Conservation (phyloP, 2,797 vertebrate genomes). For the Poeciliopsis paucimaculata region DNA sequence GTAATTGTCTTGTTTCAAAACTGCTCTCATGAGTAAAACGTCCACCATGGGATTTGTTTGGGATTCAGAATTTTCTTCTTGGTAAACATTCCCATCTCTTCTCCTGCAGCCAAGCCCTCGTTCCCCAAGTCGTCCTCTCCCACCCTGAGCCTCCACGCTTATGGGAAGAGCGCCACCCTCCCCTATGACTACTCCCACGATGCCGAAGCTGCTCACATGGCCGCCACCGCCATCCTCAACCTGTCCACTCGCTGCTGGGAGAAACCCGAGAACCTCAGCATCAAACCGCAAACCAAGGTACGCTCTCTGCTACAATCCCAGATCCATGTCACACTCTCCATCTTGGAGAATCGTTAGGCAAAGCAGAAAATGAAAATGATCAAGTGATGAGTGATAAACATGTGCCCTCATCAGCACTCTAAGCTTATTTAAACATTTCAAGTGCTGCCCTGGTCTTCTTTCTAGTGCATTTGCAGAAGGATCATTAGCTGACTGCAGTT, state of each 20-base stretch:
- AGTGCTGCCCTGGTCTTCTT: constrained; percentile 1
- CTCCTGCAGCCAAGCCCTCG: constrained; percentile 75
- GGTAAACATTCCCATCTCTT: constrained; percentile 6
- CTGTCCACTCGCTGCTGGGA: constrained; percentile 99
- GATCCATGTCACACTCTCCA: not conserved
- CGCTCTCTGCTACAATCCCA: not conserved
- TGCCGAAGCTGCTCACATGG: constrained; percentile 97
- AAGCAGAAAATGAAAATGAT: not conserved
- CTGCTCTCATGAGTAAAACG: not conserved
- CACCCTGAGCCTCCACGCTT: constrained; percentile 86
- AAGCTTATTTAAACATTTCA: constrained; percentile 3
- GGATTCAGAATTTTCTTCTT: not conserved
- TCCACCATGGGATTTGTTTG: not conserved
- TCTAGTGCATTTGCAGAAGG: constrained; percentile 14
- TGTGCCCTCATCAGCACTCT: not conserved
- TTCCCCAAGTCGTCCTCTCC: constrained; percentile 89
- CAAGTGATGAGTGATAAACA: too few species aligned
- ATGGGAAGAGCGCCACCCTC: constrained; percentile 85
- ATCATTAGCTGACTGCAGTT: constrained; percentile 47
- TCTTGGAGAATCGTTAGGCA: not conserved
- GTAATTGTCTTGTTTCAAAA: not conserved
- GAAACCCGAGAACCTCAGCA: constrained; percentile 97
- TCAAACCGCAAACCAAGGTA: constrained; percentile 85
- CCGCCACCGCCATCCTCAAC: constrained; percentile 96
- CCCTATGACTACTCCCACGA: constrained; percentile 95